Percentiles rank a stretch among this genome's conserved stretches.
Conservation (phyloP, 2,113 vertebrate genomes). For the Gallinago media region DNA sequence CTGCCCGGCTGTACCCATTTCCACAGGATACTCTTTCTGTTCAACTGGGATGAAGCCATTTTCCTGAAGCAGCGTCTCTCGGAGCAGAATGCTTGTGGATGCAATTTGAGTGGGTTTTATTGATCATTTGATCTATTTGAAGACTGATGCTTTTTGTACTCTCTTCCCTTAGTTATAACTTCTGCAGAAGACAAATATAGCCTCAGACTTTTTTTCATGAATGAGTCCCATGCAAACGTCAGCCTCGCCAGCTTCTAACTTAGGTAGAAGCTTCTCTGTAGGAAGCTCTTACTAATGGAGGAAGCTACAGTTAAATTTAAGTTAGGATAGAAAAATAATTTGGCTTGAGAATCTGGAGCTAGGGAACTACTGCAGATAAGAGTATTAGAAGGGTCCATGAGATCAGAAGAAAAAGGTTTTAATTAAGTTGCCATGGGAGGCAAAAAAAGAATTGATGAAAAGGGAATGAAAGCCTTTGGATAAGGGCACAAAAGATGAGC, state of each 20-base stretch:
- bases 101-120: conserved; percentile 6
- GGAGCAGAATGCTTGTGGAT: conserved; percentile 6
- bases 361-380: background rate
- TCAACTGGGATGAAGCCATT: background rate
- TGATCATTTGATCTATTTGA: conserved; percentile 27
- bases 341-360: background rate
- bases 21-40: background rate
- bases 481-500: background rate
- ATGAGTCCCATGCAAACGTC: background rate
- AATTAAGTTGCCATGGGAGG: background rate
- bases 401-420: background rate
- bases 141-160: conserved; percentile 8
- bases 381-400: background rate
- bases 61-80: background rate
- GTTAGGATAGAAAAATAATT: background rate
- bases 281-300: background rate
- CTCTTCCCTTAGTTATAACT: conserved; percentile 2
- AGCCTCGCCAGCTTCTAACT: background rate
- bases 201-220: background rate
- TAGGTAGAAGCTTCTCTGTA: background rate
- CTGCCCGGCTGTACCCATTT: background rate
- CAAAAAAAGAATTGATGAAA: background rate
- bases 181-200: conserved; percentile 17
- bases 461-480: background rate
- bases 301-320: background rate